Evolutionary conservation across 2,113 vertebrate species (phyloP).

Genomic region (Silurus glanis): DNA sequence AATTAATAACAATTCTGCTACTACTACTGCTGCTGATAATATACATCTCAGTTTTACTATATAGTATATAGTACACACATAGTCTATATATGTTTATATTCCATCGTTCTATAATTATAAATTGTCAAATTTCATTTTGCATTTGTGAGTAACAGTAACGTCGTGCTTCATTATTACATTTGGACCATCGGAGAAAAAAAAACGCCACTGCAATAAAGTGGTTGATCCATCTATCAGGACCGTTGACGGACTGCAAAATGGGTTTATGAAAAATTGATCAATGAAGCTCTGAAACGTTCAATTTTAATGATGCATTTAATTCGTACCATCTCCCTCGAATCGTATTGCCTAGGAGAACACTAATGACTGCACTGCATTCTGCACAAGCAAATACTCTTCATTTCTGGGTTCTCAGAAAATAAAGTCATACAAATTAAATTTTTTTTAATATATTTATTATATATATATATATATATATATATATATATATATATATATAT

Average conservation of each 20-base stretch:
- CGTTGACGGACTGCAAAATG: slow-evolving; percentile 20
- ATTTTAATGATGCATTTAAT: slow-evolving; percentile 28
- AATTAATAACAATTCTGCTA: neutral
- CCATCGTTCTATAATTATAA: neutral
- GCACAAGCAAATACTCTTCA: neutral
- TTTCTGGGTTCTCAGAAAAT: neutral
- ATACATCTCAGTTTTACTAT: neutral
- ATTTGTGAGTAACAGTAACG: neutral
- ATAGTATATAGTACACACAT: too few species aligned
- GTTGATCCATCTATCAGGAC: slow-evolving; percentile 5
- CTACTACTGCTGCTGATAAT: neutral
- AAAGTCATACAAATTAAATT: neutral
- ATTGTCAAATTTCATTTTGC: neutral
- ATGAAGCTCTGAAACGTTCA: neutral
- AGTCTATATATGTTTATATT: neutral
- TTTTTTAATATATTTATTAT: too few species aligned
- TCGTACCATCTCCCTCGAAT: neutral
- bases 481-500: too few species aligned
- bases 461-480: too few species aligned
- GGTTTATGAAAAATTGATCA: slow-evolving; percentile 34
- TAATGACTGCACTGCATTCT: neutral
- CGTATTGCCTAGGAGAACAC: neutral
- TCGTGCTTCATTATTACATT: neutral
- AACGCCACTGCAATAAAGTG: neutral
- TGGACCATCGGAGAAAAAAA: neutral